Base-by-base conservation (phyloP, 1,140 invertebrate species). In the Drosophila asahinai region DNA sequence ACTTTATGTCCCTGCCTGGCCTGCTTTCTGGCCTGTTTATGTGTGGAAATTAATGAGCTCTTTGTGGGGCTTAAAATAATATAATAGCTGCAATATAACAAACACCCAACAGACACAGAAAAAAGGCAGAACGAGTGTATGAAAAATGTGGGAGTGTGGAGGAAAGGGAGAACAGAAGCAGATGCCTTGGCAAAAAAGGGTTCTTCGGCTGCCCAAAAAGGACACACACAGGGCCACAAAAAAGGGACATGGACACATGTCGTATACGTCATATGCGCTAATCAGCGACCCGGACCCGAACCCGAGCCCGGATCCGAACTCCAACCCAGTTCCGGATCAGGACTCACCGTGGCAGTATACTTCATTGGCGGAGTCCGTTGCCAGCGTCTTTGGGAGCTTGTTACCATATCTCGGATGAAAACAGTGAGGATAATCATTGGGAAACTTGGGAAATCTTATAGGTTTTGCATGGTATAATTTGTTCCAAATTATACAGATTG, bases 31-130 rank as follows among this genome's bases (percentile, higher is more conserved):
- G 67, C 48, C 57, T 72, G 61, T 82, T 65, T 82, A 58, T 83
- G 49, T 83, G 70, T 79, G 57, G 45, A 89, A 81, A 87, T 89
- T 87, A 87, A 89, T 87, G 84, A 87, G 78, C 84, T 87, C 81
- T 84, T 80, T 87, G 77, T 89, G 77, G 65, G 59, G 43, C 84
- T 89, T 83, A 77, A 73, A 77, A 89, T 87, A 89, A 87, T 90
- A 84, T 70, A 81, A 87, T 87, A 72, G 74, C 74, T 68, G 60
- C 74, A 77, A 76, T 66, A 76, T 51, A 65, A 64, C 60, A 76
- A 76, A 65, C 73, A 76, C 63, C 40, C 54, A 15, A 36, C 17
- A 54, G 9, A 30, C 15, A 63, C 17, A 63, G 27, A 27, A 30
- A 38, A 64, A 64, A 79, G 63, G 63, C 49, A 71, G 43, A 73